Evolutionary conservation across 2,888 invertebrate genomes (phyloP).

Genomic region (Xestia rhomboidea): DNA sequence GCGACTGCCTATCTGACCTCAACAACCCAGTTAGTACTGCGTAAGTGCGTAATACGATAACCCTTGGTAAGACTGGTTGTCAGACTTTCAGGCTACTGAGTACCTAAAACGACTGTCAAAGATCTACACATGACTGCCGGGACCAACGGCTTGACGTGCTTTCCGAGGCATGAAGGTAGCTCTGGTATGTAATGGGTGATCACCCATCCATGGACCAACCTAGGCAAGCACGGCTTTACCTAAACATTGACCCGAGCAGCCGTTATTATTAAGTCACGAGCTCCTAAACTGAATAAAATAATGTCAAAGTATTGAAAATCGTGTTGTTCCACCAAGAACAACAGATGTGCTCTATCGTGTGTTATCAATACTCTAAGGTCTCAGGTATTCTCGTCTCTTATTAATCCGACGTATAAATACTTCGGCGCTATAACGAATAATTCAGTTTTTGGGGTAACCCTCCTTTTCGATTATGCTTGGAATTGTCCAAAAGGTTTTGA

Average conservation of each 20-base stretch:
- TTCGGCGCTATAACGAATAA: constrained; percentile 65
- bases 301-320: not conserved
- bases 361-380: constrained; percentile 19
- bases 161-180: no score
- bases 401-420: constrained; percentile 67
- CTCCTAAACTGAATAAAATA: not conserved
- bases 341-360: constrained; percentile 15
- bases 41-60: no score
- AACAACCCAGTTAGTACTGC: no score
- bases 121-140: no score
- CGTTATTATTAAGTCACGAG: not conserved
- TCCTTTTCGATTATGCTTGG: constrained; percentile 8
- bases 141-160: no score
- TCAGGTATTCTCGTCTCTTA: constrained; percentile 26
- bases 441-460: constrained; percentile 66
- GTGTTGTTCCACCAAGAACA: no score
- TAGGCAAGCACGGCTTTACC: not conserved
- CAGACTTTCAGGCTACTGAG: no score
- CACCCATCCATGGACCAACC: not conserved
- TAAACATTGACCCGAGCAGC: not conserved
- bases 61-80: no score
- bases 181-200: no score
- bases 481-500: not conserved
- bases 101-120: no score
- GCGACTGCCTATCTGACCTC: no score